Conservation (phyloP, 2,888 invertebrate genomes). For the Sycophila texana region DNA sequence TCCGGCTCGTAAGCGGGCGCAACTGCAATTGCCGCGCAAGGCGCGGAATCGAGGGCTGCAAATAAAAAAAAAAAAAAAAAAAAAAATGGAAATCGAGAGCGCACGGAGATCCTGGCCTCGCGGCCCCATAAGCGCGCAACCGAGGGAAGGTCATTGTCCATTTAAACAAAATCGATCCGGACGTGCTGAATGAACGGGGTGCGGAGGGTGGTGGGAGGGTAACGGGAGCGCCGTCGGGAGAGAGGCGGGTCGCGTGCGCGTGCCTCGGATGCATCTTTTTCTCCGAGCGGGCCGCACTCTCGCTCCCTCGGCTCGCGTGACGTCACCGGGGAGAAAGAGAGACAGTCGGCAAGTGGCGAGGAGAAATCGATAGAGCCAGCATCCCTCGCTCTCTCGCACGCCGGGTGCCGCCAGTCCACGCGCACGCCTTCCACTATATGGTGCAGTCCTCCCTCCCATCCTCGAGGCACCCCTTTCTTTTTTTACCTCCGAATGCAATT, state of each 20-base stretch:
- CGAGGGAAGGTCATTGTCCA: conserved; percentile 60
- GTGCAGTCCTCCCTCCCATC: not conserved
- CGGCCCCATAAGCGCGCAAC: not conserved
- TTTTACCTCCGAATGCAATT: conserved; percentile 16
- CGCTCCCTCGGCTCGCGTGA: conserved; percentile 57
- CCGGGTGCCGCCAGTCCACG: too few species aligned
- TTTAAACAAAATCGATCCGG: conserved; percentile 60
- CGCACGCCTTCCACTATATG: not conserved
- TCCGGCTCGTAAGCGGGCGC: conserved; percentile 2
- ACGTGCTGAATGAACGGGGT: conserved; percentile 54
- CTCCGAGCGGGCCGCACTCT: not conserved
- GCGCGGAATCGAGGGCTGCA: not conserved
- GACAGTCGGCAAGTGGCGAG: conserved; percentile 47
- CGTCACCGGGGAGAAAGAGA: conserved; percentile 63
- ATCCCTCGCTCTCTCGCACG: not conserved
- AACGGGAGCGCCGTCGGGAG: conserved; percentile 35
- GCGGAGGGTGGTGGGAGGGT: conserved; percentile 48
- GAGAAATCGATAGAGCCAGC: conserved; percentile 32
- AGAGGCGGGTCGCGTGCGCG: conserved; percentile 52
- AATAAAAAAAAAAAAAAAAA: not conserved
- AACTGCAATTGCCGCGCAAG: not conserved
- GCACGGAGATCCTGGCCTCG: not conserved
- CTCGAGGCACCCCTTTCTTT: not conserved
- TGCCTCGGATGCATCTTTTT: conserved; percentile 46
- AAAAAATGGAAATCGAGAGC: not conserved